Evolutionary conservation across 2,113 vertebrate genomes (phyloP), one percentile per base, ranked within the genome.

Genomic region (Phrynosoma blainvillii): DNA sequence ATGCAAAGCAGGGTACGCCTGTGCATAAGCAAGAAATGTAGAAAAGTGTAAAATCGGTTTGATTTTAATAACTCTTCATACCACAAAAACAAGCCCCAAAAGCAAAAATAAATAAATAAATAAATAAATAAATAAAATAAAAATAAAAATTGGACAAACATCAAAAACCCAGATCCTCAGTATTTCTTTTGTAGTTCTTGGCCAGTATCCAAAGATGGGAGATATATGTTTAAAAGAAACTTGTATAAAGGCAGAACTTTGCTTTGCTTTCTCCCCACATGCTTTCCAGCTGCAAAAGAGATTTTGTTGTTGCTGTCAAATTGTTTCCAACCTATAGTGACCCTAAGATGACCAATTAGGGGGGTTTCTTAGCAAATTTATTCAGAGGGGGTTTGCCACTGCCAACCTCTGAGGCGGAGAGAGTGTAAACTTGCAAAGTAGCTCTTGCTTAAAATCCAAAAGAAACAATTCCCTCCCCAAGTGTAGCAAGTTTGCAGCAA

Each of bases 361-460:
- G 36, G 36, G 36, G 36, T 36, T 36, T 36, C 36, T 36, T 36
- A 36, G 36, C 36, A 36, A 36, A 36, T 36, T 36, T 36, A 36
- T 36, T 36, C 36, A 36, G 36, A 36, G 36, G 36, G 36, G 2
- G 36, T 36, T 36, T 36, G 36, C 36, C 36, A 36, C 36, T 36
- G 36, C 36, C 36, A 36, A 36, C 36, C 36, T 36, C 36, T 36
- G 36, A 36, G 36, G 36, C 36, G 2, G 36, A 36, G 36, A 36
- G 36, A 36, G 36, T 36, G 36, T 36, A 36, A 36, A 36, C 36
- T 36, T 36, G 36, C 36, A 36, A 36, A 36, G 1, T 65, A 32
- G 59, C 40, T 77, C 30, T 52, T 66, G 21, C 71, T 82, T 32
- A 81, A 82, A 82, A 42, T 88, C 36, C 12, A 82, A 68, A 88